phyloP scores from a whole-genome alignment of 2,888 invertebrate genomes.

The Napeogenes inachia region DNA sequence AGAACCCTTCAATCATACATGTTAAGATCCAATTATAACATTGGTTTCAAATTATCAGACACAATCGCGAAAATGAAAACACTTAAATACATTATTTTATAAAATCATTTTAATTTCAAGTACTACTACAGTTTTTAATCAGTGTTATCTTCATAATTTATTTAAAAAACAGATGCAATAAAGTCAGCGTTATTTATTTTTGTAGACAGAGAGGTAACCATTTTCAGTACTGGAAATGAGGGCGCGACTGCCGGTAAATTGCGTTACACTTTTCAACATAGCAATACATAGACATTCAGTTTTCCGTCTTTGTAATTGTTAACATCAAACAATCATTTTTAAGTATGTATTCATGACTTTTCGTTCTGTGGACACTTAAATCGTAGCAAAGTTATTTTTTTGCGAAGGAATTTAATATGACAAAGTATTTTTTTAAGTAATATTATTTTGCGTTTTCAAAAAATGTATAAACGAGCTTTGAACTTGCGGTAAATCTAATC shows the following conservation, averaged over 20 bases:
- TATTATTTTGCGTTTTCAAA: no score
- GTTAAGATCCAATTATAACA: constrained; percentile 8
- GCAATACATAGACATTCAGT: constrained; percentile 30
- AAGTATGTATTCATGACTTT: constrained; percentile 27
- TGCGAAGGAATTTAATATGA: no score
- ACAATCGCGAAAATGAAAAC: not conserved
- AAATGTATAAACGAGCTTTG: no score
- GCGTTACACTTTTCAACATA: constrained; percentile 40
- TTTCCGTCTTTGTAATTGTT: constrained; percentile 27
- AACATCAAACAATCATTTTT: constrained; percentile 28
- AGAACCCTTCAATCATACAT: constrained; percentile 2
- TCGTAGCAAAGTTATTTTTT: not conserved
- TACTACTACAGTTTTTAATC: not conserved
- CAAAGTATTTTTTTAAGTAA: no score
- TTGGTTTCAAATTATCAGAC: constrained; percentile 4
- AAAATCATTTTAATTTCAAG: not conserved
- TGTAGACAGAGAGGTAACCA: constrained; percentile 43
- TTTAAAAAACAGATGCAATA: not conserved
- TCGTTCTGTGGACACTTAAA: constrained; percentile 19
- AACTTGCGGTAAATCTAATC: no score
- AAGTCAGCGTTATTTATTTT: constrained; percentile 2
- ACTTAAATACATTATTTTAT: not conserved
- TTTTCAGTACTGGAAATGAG: constrained; percentile 53
- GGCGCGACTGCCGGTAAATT: constrained; percentile 47
- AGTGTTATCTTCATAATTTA: constrained; percentile 1